phyloP scores from a whole-genome alignment of 2,797 vertebrate genomes.

The Psittacula derbiana region DNA sequence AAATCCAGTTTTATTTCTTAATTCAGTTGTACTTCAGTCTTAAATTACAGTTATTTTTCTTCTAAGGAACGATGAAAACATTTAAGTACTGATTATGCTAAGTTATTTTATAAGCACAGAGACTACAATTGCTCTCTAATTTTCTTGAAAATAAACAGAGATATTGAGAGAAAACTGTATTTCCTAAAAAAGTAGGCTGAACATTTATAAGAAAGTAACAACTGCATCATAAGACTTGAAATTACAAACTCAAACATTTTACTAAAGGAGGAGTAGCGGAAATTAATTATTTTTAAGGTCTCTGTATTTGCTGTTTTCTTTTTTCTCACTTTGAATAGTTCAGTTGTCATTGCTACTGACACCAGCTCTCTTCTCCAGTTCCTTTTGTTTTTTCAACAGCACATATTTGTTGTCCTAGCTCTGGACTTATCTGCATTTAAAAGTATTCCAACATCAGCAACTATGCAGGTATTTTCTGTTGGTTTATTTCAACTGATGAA shows the following conservation, averaged over 20 bases:
- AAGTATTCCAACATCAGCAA: background rate
- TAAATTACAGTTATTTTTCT: background rate
- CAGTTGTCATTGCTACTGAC: background rate
- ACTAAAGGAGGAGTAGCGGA: background rate
- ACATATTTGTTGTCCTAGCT: background rate
- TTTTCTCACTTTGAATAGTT: background rate
- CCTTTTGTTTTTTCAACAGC: background rate
- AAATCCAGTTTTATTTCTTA: background rate
- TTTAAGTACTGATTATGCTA: background rate
- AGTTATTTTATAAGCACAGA: background rate
- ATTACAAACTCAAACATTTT: background rate
- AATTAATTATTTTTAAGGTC: background rate
- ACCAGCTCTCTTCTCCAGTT: background rate
- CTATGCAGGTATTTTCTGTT: background rate
- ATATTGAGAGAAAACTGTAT: background rate
- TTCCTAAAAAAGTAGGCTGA: background rate
- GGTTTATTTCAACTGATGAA: background rate
- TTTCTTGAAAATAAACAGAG: background rate
- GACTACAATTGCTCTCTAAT: background rate
- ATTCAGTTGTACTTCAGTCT: background rate
- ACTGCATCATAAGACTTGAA: background rate
- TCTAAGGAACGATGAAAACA: background rate
- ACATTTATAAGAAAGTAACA: background rate
- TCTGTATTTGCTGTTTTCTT: background rate
- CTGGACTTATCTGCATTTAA: background rate